Base-by-base conservation (phyloP, 2,888 invertebrate species). In the Ennomos erosarius region DNA sequence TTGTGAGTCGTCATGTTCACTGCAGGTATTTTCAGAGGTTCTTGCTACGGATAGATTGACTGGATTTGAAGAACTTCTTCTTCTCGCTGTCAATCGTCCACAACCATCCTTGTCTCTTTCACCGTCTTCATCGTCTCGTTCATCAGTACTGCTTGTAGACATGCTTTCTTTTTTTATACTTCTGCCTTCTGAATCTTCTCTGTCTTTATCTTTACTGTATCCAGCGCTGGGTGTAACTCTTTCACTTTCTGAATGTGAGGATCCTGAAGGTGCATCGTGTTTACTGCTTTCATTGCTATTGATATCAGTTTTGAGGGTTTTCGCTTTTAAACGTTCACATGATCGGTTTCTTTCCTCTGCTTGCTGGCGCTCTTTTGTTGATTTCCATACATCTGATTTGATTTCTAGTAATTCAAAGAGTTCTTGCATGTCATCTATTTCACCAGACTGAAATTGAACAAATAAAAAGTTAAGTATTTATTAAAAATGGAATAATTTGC, bases 381-480 rank as follows among this genome's bases (percentile, higher is more conserved):
- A 93, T 87, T 92, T 92, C 95, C 95, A 95, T 76, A 95, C 95
- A 75, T 97, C 97, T 66, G 97, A 96, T 87, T 97, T 97, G 70
- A 97, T 97, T 93, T 97, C 97, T 75, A 97, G 87, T 72, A 97
- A 90, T 83, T 97, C 95, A 83, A 97, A 95, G 55, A 97, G 88
- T 85, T 97, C 97, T 88, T 96, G 95, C 91, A 97, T 94, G 77
- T 96, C 96, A 79, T 96, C 95, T 73, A 97, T 94, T 91, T 97
- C 97, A 73, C 94, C 95, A 69, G 95, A 95, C 96, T 96, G 90
- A 71, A 94, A 93, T 26, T 0, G 26, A 64, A 62, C 58, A 62
- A 65, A 70, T 37, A 16, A 38, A 37, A 4, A 5, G 9, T 54
- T 46, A 47, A 38, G 4, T 38, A n/a, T 33, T n/a, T 10, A 33